Conservation (phyloP, 2,888 invertebrate genomes). For the Temnothorax ravouxi region DNA sequence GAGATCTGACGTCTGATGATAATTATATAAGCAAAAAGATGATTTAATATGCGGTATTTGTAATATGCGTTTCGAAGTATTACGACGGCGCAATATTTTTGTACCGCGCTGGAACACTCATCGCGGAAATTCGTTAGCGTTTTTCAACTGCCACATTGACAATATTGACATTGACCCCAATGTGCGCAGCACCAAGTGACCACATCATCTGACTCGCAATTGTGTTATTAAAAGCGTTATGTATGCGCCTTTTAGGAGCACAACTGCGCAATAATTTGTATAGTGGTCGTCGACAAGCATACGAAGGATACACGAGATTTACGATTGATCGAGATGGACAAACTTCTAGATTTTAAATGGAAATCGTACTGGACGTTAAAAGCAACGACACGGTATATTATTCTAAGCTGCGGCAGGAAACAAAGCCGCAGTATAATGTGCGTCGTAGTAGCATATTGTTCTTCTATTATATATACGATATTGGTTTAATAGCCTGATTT, state of each 20-base stretch:
- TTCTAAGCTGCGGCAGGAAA: constrained; percentile 40
- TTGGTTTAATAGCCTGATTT: constrained; percentile 13
- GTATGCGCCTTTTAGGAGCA: constrained; percentile 14
- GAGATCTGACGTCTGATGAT: not conserved
- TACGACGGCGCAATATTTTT: not conserved
- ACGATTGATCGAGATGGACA: not conserved
- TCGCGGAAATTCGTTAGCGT: constrained; percentile 18
- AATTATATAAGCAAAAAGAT: not conserved
- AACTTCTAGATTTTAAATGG: not conserved
- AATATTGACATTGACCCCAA: constrained; percentile 68
- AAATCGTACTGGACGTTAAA: not conserved
- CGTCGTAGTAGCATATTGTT: constrained; percentile 13
- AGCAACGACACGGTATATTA: constrained; percentile 56
- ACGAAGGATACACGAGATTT: not conserved
- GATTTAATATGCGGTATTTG: not conserved
- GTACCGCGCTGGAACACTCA: not conserved
- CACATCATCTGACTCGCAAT: constrained; percentile 59
- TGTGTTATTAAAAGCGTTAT: constrained; percentile 57
- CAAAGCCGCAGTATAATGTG: constrained; percentile 49
- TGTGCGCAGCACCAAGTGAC: constrained; percentile 54
- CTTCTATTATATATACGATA: constrained; percentile 27
- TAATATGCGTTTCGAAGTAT: not conserved
- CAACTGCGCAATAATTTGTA: constrained; percentile 27
- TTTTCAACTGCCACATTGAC: constrained; percentile 35
- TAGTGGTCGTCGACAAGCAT: not conserved